These are phyloP conservation scores for Ispidina picta DNA, from an alignment of 2,797 vertebrate species.

Conservation along the genomic window DNA sequence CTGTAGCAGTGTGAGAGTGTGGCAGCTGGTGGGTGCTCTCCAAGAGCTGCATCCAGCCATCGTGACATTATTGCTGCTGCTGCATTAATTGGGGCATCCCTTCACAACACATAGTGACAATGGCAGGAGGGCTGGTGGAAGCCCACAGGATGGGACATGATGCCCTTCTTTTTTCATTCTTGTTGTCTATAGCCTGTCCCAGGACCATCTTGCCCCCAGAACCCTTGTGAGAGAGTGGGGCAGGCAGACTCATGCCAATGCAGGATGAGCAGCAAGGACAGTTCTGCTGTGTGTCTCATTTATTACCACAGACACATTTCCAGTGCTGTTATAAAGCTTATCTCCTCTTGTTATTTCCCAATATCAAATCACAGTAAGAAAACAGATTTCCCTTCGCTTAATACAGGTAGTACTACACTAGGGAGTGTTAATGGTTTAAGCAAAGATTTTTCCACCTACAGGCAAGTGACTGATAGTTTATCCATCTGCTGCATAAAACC, in stretches of 20 bases:
- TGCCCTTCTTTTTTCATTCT: not conserved
- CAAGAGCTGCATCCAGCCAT: accelerated
- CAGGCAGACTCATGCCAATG: not conserved
- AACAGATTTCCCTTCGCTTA: conserved; percentile 72
- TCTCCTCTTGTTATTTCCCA: conserved; percentile 74
- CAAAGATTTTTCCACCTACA: conserved; percentile 81
- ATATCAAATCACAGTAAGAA: conserved; percentile 75
- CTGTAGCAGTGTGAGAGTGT: accelerated
- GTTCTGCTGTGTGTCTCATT: conserved; percentile 31
- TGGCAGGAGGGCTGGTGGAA: not conserved
- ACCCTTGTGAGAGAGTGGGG: not conserved
- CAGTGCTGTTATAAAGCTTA: conserved; percentile 77
- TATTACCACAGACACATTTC: conserved; percentile 49
- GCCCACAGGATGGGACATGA: not conserved
- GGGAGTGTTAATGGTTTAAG: conserved; percentile 78
- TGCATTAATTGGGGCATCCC: not conserved
- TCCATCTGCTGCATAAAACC: conserved; percentile 75
- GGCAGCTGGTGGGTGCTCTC: not conserved
- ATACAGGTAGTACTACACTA: conserved; percentile 75
- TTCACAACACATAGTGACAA: accelerated
- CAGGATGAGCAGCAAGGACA: not conserved
- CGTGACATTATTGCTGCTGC: not conserved
- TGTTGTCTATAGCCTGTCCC: not conserved
- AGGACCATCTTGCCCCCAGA: not conserved
- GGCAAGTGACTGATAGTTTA: conserved; percentile 70